Base-by-base conservation (phyloP, 1,140 invertebrate genomes). In the Agraylea sexmaculata region DNA sequence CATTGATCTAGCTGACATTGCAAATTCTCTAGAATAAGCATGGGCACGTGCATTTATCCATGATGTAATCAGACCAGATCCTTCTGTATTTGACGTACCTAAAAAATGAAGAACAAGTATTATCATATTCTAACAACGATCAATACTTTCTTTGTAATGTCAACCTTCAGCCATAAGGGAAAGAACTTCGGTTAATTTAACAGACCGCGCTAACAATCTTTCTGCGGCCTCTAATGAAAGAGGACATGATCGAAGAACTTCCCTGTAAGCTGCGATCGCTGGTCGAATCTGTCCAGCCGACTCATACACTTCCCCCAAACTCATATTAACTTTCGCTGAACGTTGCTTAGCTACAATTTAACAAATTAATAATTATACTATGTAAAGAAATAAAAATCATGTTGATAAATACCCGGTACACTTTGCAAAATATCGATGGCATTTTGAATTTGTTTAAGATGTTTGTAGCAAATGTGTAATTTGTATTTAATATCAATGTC, bases 401-500 rank as follows among this genome's bases (percentile, higher is more conserved):
- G n/a, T 7, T 31, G 2, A 28, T 33, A 40, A 37, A 79, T 78
- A 22, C 73, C 77, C 29, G 76, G 72, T 40, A 87, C 78, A 40
- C 73, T 75, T 58, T 86, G 80, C 15, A 87, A 56, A 43, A 81
- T 69, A 51, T 71, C 69, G 22, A 83, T 64, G 2, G 82, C 80
- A 56, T 80, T 73, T 45, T 72, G 65, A 23, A 61, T 67, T 50
- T 80, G 78, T 49, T 80, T 79, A 40, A 80, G 60, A 41, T 78
- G 71, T 3, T 78, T 53, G 48, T 77, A 67, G 61, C 83, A 87
- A 15, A 73, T 53, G 56, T 84, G 72, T 27, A 85, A 73, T 56
- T 81, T 75, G 53, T 77, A 86, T 56, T 83, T 83, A n/a, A 87
- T 74, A 49, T 85, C 81, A 70, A 69, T 64, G 55, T 75, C 74